Percentiles rank a stretch among this genome's conserved stretches.
phyloP scores from a whole-genome alignment of 35 echinoderm and acorn worm species.

The Ophioderma brevispina region DNA sequence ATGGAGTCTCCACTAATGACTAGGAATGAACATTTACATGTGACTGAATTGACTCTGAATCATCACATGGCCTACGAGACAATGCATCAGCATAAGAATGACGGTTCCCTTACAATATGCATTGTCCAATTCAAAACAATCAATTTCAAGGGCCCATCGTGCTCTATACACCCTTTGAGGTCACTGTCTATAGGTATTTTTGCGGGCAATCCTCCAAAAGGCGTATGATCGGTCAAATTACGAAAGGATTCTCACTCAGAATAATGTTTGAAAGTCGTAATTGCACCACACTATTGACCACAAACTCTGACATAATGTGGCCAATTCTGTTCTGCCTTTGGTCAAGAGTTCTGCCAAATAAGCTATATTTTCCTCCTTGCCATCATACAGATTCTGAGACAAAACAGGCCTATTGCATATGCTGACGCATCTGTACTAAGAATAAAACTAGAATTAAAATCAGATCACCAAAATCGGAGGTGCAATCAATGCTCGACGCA shows the following conservation, averaged over 20 bases:
- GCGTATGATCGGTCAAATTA: slow-evolving; percentile 66
- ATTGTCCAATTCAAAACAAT: no score
- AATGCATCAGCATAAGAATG: no score
- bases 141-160: no score
- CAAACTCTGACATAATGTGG: slow-evolving; percentile 49
- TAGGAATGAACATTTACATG: no score
- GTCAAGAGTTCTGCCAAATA: slow-evolving; percentile 48
- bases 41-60: no score
- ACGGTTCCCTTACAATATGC: no score
- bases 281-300: slow-evolving; percentile 64
- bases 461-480: slow-evolving; percentile 61
- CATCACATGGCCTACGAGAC: no score
- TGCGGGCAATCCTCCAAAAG: background rate
- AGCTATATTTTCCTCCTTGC: slow-evolving; percentile 51
- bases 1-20: no score
- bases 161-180: no score
- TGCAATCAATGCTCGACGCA: slow-evolving; percentile 34
- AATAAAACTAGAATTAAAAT: slow-evolving; percentile 43
- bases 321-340: slow-evolving; percentile 27
- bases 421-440: slow-evolving; percentile 60
- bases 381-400: slow-evolving; percentile 58
- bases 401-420: slow-evolving; percentile 46
- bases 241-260: slow-evolving; percentile 13
- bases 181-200: slow-evolving; percentile 37
- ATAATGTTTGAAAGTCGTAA: slow-evolving; percentile 69